Evolutionary conservation across 2,888 invertebrate species (phyloP).

Genomic region (Drosophila testacea): DNA sequence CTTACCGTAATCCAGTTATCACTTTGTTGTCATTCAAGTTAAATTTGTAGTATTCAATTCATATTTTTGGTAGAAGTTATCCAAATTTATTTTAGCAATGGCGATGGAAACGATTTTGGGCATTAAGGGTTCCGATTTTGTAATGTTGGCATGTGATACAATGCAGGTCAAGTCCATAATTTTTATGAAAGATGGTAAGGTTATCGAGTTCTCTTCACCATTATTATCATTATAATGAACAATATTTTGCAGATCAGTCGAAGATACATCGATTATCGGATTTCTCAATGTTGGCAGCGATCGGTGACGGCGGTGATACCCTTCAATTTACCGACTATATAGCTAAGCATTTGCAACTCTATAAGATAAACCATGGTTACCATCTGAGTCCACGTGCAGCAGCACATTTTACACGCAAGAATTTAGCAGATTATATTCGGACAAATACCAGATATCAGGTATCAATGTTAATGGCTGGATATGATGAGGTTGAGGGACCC

Average conservation of each 20-base stretch:
- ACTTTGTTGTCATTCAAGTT: slow-evolving; percentile 22
- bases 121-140: slow-evolving; percentile 94
- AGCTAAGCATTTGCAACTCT: slow-evolving; percentile 97
- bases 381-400: slow-evolving; percentile 96
- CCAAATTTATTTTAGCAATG: slow-evolving; percentile 49
- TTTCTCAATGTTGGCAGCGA: slow-evolving; percentile 94
- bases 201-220: neutral
- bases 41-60: neutral
- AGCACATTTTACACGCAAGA: slow-evolving; percentile 95
- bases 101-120: slow-evolving; percentile 95
- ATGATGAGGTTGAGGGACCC: slow-evolving; percentile 93
- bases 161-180: slow-evolving; percentile 94
- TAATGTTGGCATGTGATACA: slow-evolving; percentile 95
- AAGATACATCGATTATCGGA: slow-evolving; percentile 96
- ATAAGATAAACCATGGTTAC: slow-evolving; percentile 98
- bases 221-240: neutral
- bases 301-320: slow-evolving; percentile 97
- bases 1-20: slow-evolving; percentile 3
- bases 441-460: slow-evolving; percentile 87
- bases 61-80: neutral
- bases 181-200: slow-evolving; percentile 89
- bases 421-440: slow-evolving; percentile 96
- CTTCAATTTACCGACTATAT: slow-evolving; percentile 98
- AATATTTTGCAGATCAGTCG: slow-evolving; percentile 90
- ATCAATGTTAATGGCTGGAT: slow-evolving; percentile 83